A percentile compares a stretch with the other conserved stretches of the same genome.
Conservation (phyloP, 1,140 invertebrate species). For the Eciton burchellii region DNA sequence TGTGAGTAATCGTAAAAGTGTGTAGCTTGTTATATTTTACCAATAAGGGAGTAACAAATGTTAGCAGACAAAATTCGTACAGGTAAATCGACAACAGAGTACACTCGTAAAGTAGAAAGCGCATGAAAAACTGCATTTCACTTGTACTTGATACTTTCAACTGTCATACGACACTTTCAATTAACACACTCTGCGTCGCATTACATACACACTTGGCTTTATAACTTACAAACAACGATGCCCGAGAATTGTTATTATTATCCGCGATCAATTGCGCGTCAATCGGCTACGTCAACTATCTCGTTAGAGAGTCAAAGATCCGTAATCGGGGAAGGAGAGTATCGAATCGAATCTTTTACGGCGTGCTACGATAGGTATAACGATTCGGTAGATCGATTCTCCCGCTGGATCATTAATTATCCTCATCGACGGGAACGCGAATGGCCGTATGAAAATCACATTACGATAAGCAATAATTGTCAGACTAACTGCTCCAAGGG, state of each 20-base stretch:
- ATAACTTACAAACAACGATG: background rate
- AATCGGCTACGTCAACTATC: background rate
- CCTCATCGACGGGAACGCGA: constrained; percentile 56
- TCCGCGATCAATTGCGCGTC: background rate
- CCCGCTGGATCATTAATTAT: constrained; percentile 71
- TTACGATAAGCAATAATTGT: constrained; percentile 82
- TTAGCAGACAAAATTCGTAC: no score
- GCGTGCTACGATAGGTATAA: constrained; percentile 46
- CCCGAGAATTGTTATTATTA: background rate
- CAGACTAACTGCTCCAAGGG: constrained; percentile 54
- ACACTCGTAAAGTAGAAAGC: no score
- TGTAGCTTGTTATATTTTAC: no score
- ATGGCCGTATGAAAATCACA: constrained; percentile 81
- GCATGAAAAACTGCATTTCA: no score
- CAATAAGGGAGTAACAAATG: no score
- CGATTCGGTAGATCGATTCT: constrained; percentile 25
- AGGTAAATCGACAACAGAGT: no score
- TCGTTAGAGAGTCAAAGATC: constrained; percentile 28
- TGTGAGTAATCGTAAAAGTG: no score
- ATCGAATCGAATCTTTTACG: constrained; percentile 78
- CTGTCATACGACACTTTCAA: no score
- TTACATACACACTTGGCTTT: no score
- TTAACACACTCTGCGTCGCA: no score
- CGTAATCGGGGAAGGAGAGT: constrained; percentile 41
- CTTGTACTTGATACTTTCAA: no score